Base-by-base conservation (phyloP, 2,888 invertebrate species). In the Saturnia pavonia region DNA sequence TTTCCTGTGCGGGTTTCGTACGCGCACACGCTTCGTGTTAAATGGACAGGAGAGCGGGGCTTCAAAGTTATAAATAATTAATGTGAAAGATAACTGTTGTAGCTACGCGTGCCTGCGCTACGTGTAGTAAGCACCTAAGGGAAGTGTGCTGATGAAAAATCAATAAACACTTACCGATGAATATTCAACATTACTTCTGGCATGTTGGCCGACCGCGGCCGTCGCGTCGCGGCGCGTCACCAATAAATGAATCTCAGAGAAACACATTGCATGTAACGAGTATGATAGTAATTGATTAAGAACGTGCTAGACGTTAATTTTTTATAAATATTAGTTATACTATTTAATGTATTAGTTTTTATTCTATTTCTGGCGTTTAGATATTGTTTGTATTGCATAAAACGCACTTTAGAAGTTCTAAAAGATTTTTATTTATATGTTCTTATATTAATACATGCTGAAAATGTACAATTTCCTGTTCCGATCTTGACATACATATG, bases 81-180 rank as follows among this genome's bases (percentile, higher is more conserved):
- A 88, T 85, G 80, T 82, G 76, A 81, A 81, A 87, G 86, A 88
- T 89, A 90, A 87, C 86, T 85, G 86, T 85, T 80, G 74, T 74
- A 71, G 80, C 78, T 80, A 79, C 78, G 82, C 83, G 80, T 86
- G 85, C 82, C 83, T 82, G 76, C 75, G 78, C 75, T 83, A 82
- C 80, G 79, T 77, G 77, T 78, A 70, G 42, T 43, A 67, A 78
- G 74, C 78, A 76, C 75, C 78, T 78, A 79, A 80, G 78, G 76
- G 74, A 76, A 73, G 63, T 73, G 71, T 70, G 74, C 70, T 76
- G 72, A 73, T 77, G 74, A 73, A 78, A 76, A 77, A 70, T 72
- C 70, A 73, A 72, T 75, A 74, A 69, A 70, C 67, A 57, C 57
- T 60, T 57, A 68, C 27, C 42, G 63, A 71, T 75, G 68, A 75